Evolutionary conservation across 1,140 invertebrate genomes (phyloP).

Genomic region (Brachionus rotundiformis): DNA sequence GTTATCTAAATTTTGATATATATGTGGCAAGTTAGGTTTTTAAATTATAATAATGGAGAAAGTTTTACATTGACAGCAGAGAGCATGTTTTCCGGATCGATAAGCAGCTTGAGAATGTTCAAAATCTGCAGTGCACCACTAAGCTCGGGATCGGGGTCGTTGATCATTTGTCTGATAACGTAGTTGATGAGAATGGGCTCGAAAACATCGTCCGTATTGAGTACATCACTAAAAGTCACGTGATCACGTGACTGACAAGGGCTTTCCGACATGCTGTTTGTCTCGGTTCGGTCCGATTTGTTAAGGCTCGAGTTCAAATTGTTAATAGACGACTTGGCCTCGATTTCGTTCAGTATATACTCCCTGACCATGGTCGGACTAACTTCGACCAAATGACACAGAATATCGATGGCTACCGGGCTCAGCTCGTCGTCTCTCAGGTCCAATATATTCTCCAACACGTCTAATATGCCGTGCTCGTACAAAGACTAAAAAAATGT

Average conservation of each 20-base stretch:
- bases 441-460: constrained; percentile 84
- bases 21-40: no score
- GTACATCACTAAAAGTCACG: not conserved
- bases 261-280: constrained; percentile 33
- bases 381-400: constrained; percentile 96
- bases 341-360: constrained; percentile 88
- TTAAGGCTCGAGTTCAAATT: constrained; percentile 25
- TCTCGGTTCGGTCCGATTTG: not conserved
- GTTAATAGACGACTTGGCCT: constrained; percentile 56
- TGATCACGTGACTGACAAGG: not conserved
- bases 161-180: constrained; percentile 90
- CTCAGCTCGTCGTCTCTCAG: constrained; percentile 81
- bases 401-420: constrained; percentile 81
- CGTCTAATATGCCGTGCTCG: constrained; percentile 84
- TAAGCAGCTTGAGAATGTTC: constrained; percentile 84
- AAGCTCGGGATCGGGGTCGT: constrained; percentile 75
- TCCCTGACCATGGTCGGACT: constrained; percentile 94
- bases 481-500: constrained; percentile 74
- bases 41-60: no score
- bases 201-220: constrained; percentile 42
- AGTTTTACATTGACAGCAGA: constrained; percentile 71
- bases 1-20: no score
- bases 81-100: constrained; percentile 98
- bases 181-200: constrained; percentile 80
- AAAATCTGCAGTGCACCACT: constrained; percentile 93